Evolutionary conservation across 2,113 vertebrate genomes (phyloP).

Genomic region (Maccullochella peelii): DNA sequence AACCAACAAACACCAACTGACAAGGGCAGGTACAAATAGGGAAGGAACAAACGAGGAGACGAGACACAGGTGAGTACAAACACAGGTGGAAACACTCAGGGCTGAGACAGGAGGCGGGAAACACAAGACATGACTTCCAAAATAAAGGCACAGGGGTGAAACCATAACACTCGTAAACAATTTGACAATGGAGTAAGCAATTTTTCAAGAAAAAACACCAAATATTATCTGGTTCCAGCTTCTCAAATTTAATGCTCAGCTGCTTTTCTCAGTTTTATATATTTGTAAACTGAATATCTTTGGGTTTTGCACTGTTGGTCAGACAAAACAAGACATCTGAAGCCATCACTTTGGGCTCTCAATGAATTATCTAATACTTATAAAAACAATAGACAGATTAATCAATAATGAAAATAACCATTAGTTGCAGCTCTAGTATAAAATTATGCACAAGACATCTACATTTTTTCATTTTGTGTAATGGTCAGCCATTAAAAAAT

Average conservation of each 20-base stretch:
- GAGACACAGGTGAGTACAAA: too few species aligned
- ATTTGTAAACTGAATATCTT: background rate
- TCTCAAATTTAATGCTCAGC: background rate
- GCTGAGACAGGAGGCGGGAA: too few species aligned
- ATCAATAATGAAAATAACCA: background rate
- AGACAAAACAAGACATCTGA: background rate
- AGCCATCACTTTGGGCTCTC: background rate
- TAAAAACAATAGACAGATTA: background rate
- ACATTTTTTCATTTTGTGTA: background rate
- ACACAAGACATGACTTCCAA: too few species aligned
- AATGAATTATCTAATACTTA: background rate
- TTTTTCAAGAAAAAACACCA: background rate
- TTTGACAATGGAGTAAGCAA: background rate
- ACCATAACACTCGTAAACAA: too few species aligned
- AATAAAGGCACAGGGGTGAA: too few species aligned
- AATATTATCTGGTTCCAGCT: background rate
- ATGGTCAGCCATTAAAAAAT: background rate
- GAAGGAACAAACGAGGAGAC: too few species aligned
- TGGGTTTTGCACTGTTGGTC: background rate
- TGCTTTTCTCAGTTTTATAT: background rate
- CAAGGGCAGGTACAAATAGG: too few species aligned
- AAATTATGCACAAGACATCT: background rate
- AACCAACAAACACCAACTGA: too few species aligned
- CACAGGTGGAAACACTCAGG: too few species aligned
- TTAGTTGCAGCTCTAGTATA: background rate